phyloP scores from a whole-genome alignment of 2,113 vertebrate species.

The Progne subis region DNA sequence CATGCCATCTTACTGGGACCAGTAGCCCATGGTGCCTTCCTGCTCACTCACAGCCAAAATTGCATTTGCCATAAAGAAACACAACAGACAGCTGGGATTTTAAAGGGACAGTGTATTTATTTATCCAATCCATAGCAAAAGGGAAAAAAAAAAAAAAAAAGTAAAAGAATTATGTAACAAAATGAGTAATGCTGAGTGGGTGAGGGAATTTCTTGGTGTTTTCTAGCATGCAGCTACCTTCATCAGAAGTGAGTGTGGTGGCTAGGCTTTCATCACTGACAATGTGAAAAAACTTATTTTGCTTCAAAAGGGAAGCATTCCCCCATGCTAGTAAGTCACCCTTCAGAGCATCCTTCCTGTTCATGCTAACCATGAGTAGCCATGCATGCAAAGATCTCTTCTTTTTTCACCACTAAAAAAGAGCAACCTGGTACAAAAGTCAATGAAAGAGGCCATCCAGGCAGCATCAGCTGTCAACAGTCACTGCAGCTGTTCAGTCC shows the following conservation, averaged over 20 bases:
- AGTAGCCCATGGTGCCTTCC: neutral
- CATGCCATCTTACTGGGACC: neutral
- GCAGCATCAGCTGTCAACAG: conserved; percentile 71
- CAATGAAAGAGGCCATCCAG: neutral
- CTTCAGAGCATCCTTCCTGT: conserved; percentile 70
- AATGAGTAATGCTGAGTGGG: conserved; percentile 31
- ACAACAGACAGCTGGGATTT: neutral
- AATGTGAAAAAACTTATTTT: conserved; percentile 17
- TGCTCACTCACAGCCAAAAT: neutral
- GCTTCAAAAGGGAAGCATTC: conserved; percentile 13
- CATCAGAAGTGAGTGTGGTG: neutral
- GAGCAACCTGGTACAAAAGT: neutral
- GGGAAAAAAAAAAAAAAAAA: neutral
- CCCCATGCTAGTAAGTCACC: neutral
- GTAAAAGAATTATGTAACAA: neutral
- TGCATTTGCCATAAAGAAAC: neutral
- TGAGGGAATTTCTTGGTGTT: conserved; percentile 65
- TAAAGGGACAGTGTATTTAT: neutral
- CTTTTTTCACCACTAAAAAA: conserved; percentile 20
- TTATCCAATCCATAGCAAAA: neutral
- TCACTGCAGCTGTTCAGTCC: conserved; percentile 53
- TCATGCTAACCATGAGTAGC: conserved; percentile 64
- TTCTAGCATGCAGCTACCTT: conserved; percentile 24
- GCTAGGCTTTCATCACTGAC: neutral
- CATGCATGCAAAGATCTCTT: conserved; percentile 70